phyloP scores from a whole-genome alignment of 2,888 invertebrate genomes.

The Pammene aurita region DNA sequence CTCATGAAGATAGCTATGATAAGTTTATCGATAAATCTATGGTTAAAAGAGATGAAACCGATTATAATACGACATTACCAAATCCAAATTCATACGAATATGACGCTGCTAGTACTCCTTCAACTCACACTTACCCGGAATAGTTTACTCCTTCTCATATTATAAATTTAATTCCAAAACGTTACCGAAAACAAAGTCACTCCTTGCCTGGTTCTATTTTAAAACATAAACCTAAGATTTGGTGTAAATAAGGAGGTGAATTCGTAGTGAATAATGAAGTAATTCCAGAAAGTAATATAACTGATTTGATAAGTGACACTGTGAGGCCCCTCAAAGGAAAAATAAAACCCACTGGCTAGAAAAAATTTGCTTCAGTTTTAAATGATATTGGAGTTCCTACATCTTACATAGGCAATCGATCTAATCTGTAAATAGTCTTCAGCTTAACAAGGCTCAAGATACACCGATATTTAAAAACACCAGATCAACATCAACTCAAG shows the following conservation, averaged over 20 bases:
- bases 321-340: no score
- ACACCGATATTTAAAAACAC: no score
- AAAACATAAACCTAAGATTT: constrained; percentile 44
- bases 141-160: constrained; percentile 36
- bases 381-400: no score
- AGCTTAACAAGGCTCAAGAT: no score
- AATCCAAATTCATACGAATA: not conserved
- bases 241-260: constrained; percentile 45
- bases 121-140: not conserved
- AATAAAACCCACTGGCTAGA: no score
- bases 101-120: no score
- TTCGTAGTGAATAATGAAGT: constrained; percentile 45
- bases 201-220: no score
- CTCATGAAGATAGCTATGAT: constrained; percentile 38
- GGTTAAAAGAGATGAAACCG: constrained; percentile 18
- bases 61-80: constrained; percentile 13
- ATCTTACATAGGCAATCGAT: no score
- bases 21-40: not conserved
- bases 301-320: constrained; percentile 49
- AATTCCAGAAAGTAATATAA: constrained; percentile 48
- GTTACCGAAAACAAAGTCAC: no score
- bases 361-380: no score
- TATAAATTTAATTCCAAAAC: constrained; percentile 41
- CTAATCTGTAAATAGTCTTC: no score
- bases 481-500: no score